A percentile compares a stretch with the other conserved stretches of the same genome.
Conservation (phyloP, 92 coral and sea anemone species). For the Scolanthus callimorphus region DNA sequence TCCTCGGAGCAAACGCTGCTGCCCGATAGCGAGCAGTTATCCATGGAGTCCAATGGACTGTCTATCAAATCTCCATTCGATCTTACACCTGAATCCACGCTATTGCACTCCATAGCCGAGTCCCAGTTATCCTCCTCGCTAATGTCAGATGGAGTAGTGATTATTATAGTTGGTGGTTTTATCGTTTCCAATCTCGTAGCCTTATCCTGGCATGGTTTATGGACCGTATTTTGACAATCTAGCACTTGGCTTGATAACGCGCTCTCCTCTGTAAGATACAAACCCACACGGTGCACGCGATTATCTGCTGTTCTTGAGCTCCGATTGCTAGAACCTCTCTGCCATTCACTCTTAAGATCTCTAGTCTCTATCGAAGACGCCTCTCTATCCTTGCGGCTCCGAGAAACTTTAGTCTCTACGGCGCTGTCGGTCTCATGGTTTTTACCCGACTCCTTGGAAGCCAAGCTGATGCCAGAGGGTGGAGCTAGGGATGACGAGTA, state of each 20-base stretch:
- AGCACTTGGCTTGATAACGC: neutral
- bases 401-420: neutral
- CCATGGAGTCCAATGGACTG: constrained; percentile 51
- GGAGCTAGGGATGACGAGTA: constrained; percentile 72
- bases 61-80: constrained; percentile 58
- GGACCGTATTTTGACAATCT: neutral
- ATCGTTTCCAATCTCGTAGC: constrained; percentile 3
- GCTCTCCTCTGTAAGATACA: neutral
- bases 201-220: neutral
- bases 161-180: constrained; percentile 69
- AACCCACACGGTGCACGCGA: neutral
- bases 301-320: neutral
- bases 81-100: constrained; percentile 18
- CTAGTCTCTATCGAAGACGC: neutral
- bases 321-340: neutral
- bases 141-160: constrained; percentile 64
- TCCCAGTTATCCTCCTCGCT: constrained; percentile 9
- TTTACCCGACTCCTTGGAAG: constrained; percentile 14
- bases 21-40: constrained; percentile 70
- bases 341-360: neutral
- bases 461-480: constrained; percentile 46
- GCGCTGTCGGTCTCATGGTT: neutral
- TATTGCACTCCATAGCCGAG: constrained; percentile 8
- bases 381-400: neutral
- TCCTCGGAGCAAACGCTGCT: constrained; percentile 63